Conservation (phyloP, 1,140 invertebrate species). For the Samia ricini region DNA sequence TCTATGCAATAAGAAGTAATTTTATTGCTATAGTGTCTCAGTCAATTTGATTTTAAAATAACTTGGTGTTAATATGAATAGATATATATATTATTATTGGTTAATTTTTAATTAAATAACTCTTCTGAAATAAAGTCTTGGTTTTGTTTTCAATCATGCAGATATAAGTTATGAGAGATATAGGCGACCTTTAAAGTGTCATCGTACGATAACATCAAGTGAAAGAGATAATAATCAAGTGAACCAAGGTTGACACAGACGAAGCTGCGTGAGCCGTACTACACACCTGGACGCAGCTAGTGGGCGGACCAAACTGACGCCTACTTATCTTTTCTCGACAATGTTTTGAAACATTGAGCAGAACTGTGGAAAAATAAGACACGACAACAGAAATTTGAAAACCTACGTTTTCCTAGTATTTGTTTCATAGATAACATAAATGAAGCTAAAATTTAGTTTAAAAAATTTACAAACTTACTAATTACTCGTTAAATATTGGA, state of each 20-base stretch:
- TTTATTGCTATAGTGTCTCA: too few relatives aligned
- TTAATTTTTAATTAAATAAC: not conserved
- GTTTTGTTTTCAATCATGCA: not conserved
- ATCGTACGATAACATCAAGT: not conserved
- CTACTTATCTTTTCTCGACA: slow-evolving; percentile 37
- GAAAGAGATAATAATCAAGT: not conserved
- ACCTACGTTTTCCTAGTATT: too few relatives aligned
- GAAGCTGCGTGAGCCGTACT: slow-evolving; percentile 12
- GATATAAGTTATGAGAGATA: not conserved
- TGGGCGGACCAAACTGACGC: slow-evolving; percentile 43
- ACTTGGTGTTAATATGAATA: too few relatives aligned
- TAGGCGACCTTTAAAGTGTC: not conserved
- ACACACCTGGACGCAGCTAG: slow-evolving; percentile 55
- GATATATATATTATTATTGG: too few relatives aligned
- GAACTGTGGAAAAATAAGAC: slow-evolving; percentile 29
- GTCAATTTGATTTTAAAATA: too few relatives aligned
- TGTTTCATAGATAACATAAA: too few relatives aligned
- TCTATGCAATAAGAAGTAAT: too few relatives aligned
- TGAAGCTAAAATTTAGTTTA: too few relatives aligned
- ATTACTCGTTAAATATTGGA: too few relatives aligned
- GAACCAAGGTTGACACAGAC: not conserved
- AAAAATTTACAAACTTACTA: too few relatives aligned
- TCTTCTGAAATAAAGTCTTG: too few relatives aligned
- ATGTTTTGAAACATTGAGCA: slow-evolving; percentile 46
- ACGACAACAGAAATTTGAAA: slow-evolving; percentile 20